A percentile compares a stretch with the other conserved stretches of the same genome.
These are phyloP conservation scores for Elegia similella DNA, from an alignment of 2,888 invertebrate species.

Conservation along the genomic window DNA sequence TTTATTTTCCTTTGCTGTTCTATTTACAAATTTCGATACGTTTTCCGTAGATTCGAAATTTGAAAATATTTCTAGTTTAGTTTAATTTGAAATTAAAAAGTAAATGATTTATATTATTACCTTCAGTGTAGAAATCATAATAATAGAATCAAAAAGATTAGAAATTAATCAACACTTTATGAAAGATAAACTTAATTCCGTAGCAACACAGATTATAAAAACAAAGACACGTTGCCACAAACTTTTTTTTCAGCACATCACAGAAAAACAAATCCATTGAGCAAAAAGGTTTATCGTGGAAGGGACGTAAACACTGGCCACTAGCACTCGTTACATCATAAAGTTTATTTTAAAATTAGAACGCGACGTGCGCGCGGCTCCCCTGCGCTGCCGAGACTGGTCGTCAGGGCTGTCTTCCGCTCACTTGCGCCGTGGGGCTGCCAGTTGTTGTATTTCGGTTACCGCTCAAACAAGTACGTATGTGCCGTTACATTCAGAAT, in stretches of 20 bases:
- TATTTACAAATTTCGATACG: conserved; percentile 1
- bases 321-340: conserved; percentile 17
- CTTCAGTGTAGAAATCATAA: not conserved
- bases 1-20: not conserved
- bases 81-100: no score
- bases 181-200: conserved; percentile 2
- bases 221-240: conserved; percentile 6
- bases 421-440: conserved; percentile 60
- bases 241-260: conserved; percentile 7
- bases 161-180: conserved; percentile 1
- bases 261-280: conserved; percentile 2
- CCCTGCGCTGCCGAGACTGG: conserved; percentile 37
- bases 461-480: not conserved
- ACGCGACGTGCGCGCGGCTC: conserved; percentile 27
- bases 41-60: not conserved
- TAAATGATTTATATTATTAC: not conserved
- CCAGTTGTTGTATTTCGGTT: conserved; percentile 27
- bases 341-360: conserved; percentile 14
- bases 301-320: conserved; percentile 17
- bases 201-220: not conserved
- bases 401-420: conserved; percentile 64
- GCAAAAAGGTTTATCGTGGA: conserved; percentile 7
- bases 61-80: not conserved
- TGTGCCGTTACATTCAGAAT: no score
- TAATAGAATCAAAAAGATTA: conserved; percentile 3